A percentile compares a stretch with the other conserved stretches of the same genome.
These are phyloP conservation scores for Spermophilus dauricus DNA, from an alignment of 2,113 vertebrate genomes.

Conservation along the genomic window DNA sequence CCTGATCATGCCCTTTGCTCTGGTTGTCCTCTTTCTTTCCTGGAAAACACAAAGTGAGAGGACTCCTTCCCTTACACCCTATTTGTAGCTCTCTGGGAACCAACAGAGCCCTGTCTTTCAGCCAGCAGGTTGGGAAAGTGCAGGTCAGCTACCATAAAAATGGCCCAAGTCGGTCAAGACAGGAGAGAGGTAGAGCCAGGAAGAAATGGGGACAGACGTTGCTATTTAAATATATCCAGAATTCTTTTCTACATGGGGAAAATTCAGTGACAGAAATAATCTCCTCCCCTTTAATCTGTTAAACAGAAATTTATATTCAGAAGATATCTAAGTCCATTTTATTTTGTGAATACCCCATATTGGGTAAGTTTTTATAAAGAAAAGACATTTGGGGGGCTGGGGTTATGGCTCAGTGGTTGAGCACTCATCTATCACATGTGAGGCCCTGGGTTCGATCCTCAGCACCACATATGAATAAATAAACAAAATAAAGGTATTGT, in stretches of 20 bases:
- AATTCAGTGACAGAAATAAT: neutral
- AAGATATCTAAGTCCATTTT: neutral
- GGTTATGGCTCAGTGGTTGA: too few relatives aligned
- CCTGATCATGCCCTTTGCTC: fast-evolving
- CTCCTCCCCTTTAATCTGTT: neutral
- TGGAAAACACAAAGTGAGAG: neutral
- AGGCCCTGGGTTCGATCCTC: too few relatives aligned
- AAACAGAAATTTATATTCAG: neutral
- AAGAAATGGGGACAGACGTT: neutral
- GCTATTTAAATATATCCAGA: neutral
- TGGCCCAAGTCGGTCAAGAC: neutral
- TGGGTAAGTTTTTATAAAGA: neutral
- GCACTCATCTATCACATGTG: too few relatives aligned
- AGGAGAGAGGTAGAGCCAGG: neutral
- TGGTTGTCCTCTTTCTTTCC: neutral
- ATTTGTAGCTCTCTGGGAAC: neutral
- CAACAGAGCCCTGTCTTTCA: neutral
- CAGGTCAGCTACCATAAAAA: neutral
- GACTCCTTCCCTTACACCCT: neutral
- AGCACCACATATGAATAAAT: too few relatives aligned
- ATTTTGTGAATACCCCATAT: neutral
- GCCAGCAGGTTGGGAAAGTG: neutral
- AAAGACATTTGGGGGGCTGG: too few relatives aligned
- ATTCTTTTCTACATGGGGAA: neutral
- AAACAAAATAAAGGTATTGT: too few relatives aligned